A percentile compares a stretch with the other conserved stretches of the same genome.
phyloP scores from a whole-genome alignment of 2,888 invertebrate species.

The Eremobia ochroleuca region DNA sequence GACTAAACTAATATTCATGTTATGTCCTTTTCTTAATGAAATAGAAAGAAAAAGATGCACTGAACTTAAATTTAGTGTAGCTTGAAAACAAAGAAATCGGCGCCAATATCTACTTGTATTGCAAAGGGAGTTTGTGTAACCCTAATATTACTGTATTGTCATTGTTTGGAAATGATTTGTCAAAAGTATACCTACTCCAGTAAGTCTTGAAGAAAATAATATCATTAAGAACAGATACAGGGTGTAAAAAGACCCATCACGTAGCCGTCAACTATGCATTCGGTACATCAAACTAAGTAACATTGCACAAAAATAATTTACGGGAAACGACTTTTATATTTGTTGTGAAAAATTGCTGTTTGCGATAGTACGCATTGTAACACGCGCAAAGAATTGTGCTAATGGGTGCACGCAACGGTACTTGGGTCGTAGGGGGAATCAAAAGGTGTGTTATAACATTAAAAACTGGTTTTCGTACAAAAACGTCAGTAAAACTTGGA shows the following conservation, averaged over 20 bases:
- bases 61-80: too few relatives aligned
- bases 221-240: not conserved
- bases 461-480: too few relatives aligned
- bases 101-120: slow-evolving; percentile 25
- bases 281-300: not conserved
- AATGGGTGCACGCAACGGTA: not conserved
- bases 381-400: not conserved
- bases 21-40: too few relatives aligned
- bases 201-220: not conserved
- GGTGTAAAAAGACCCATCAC: not conserved
- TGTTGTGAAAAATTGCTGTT: not conserved
- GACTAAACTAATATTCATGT: too few relatives aligned
- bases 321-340: not conserved
- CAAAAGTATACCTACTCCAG: slow-evolving; percentile 30
- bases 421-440: not conserved
- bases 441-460: not conserved
- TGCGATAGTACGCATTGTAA: not conserved
- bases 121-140: slow-evolving; percentile 78
- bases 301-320: not conserved
- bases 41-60: too few relatives aligned
- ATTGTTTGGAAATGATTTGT: slow-evolving; percentile 73
- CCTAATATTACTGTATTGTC: slow-evolving; percentile 63
- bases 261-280: not conserved
- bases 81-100: too few relatives aligned
- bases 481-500: too few relatives aligned